phyloP scores from a whole-genome alignment of 2,797 vertebrate species.

The Danio choprae region DNA sequence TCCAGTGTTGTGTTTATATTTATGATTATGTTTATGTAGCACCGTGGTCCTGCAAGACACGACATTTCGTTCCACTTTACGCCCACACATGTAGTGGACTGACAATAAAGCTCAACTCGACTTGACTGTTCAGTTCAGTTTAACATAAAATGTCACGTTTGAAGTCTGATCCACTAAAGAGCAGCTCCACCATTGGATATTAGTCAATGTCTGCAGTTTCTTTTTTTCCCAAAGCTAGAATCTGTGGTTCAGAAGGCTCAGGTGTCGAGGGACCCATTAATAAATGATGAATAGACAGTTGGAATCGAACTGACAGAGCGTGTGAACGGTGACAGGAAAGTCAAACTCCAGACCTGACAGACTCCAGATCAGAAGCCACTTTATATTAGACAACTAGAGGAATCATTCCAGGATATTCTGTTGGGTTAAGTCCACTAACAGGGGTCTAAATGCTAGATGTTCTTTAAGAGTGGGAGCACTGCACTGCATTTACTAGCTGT shows the following conservation, averaged over 20 bases:
- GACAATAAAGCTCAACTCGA: too few relatives aligned
- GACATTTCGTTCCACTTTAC: too few relatives aligned
- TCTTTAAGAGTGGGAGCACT: background rate
- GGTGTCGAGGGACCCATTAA: constrained; percentile 19
- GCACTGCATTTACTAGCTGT: background rate
- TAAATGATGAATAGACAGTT: constrained; percentile 42
- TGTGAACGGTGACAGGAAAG: constrained; percentile 9
- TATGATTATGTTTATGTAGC: too few relatives aligned
- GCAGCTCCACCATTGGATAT: too few relatives aligned
- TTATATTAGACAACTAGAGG: background rate
- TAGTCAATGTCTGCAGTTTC: constrained; percentile 1
- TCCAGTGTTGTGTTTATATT: too few relatives aligned
- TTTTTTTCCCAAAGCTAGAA: background rate
- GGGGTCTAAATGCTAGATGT: background rate
- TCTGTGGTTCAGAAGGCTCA: background rate
- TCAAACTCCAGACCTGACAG: background rate
- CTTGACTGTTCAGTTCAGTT: too few relatives aligned
- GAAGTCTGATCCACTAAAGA: too few relatives aligned
- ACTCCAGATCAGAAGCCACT: constrained; percentile 1
- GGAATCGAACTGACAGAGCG: constrained; percentile 25
- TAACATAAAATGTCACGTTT: too few relatives aligned
- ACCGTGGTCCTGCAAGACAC: too few relatives aligned
- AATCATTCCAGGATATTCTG: background rate
- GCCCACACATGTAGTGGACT: too few relatives aligned
- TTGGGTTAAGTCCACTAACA: background rate